phyloP scores from a whole-genome alignment of 2,113 vertebrate genomes.

The Syngnathoides biaculeatus region DNA sequence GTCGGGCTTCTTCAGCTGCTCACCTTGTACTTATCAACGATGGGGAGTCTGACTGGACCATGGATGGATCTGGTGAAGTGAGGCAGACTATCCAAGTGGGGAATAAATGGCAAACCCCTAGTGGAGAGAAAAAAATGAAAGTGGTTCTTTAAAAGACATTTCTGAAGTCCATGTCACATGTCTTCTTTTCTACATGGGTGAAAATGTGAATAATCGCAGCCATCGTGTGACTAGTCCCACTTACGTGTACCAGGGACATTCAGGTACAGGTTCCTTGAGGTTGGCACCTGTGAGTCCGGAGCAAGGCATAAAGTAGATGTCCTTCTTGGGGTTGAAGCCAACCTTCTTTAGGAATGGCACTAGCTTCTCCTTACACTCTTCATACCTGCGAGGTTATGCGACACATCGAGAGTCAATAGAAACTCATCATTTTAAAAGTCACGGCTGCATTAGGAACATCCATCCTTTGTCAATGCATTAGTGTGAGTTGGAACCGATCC shows the following conservation, averaged over 20 bases:
- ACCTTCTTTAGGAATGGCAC: conserved; percentile 99
- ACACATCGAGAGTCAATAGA: neutral
- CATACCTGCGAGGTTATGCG: conserved; percentile 76
- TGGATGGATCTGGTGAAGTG: conserved; percentile 91
- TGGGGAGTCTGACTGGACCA: conserved; percentile 95
- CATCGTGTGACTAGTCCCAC: conserved; percentile 47
- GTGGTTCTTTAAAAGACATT: neutral
- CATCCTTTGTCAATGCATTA: no score
- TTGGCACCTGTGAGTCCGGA: conserved; percentile 97
- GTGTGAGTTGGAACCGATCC: no score
- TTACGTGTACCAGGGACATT: conserved; percentile 97
- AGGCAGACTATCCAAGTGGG: conserved; percentile 97
- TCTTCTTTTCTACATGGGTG: no score
- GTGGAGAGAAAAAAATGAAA: conserved; percentile 1
- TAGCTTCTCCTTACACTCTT: conserved; percentile 99
- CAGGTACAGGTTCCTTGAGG: conserved; percentile 88
- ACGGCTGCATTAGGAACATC: neutral
- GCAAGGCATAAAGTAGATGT: conserved; percentile 99
- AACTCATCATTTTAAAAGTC: neutral
- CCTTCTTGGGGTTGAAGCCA: conserved; percentile 99
- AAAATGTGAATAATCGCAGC: neutral
- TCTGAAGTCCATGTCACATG: neutral
- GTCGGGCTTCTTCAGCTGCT: conserved; percentile 8
- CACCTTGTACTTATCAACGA: conserved; percentile 99
- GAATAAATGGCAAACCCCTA: conserved; percentile 96